Conservation (phyloP, 2,113 vertebrate genomes). For the Setophaga petechia region DNA sequence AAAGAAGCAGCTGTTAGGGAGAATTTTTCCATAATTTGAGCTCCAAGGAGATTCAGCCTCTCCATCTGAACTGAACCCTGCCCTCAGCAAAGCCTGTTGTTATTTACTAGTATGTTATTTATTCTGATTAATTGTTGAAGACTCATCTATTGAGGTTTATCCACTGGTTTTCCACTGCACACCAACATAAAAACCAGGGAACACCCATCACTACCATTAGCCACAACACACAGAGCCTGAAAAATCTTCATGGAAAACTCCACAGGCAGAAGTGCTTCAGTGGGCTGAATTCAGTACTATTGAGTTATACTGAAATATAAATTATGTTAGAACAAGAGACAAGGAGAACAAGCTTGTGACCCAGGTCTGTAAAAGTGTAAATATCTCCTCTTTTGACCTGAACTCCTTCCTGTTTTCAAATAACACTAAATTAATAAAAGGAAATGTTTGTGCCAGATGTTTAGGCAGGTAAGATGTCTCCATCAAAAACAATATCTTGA, state of each 20-base stretch:
- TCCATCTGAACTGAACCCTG: neutral
- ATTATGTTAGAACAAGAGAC: neutral
- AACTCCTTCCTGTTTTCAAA: neutral
- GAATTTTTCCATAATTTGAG: neutral
- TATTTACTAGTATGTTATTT: neutral
- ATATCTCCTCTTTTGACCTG: neutral
- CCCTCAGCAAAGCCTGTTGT: neutral
- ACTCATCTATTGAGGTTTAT: neutral
- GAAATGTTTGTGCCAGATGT: neutral
- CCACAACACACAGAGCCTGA: accelerated
- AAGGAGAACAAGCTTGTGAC: neutral
- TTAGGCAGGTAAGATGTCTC: neutral
- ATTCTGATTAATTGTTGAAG: neutral
- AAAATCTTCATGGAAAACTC: neutral
- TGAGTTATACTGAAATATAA: neutral
- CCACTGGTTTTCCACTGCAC: neutral
- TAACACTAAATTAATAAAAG: neutral
- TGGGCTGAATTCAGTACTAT: neutral
- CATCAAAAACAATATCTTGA: neutral
- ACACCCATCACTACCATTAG: neutral
- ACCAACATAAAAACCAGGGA: neutral
- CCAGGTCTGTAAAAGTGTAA: neutral
- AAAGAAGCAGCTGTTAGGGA: neutral
- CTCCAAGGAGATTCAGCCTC: neutral
- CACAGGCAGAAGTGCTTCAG: neutral